Evolutionary conservation across 2,888 invertebrate genomes (phyloP), one percentile per base, ranked within the genome.

Genomic region (Meandrusa payeni): DNA sequence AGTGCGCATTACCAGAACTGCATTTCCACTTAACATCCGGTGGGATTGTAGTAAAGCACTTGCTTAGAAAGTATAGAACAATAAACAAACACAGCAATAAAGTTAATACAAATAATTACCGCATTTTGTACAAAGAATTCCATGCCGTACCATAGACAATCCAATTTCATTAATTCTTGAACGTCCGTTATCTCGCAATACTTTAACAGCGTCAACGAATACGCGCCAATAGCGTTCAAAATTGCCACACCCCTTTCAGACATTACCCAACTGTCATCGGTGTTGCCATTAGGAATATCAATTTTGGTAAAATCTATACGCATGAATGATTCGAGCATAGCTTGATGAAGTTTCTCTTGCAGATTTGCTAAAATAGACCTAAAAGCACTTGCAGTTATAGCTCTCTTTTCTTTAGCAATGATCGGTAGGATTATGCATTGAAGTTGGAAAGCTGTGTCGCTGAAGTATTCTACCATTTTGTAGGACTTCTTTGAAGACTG

Each of bases 191-290:
- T 69, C 51, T 85, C 87, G 48, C 85, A 86, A 49, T 76, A 85
- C 47, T 76, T 83, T 3, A 82, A 65, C 3, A 87, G 50, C 1
- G 77, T 80, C 24, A 86, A 55, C 1, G 83, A 69, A 59, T 77
- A 87, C 1, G 86, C 83, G 1, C 74, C 72, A 63, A 85, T 77
- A 1, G 87, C 82, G 37, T 85, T 83, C 43, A 82, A 53, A 67
- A 67, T 70, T 67, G 81, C 80, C 57, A 73, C 38, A 26, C 57
- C 59, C 46, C 47, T 58, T 1, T 74, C 74, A 47, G 63, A 65
- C 54, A 69, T 61, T 54, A 64, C 64, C 41, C 57, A 24, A 59
- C 64, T 73, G n/a, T 76, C 72, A 1, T 77, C 76, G 41, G 55
- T 58, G 58, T 72, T 75, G 51, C 64, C 61, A 63, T 52, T 28